Evolutionary conservation across 2,888 invertebrate species (phyloP).

Genomic region (Sphecodes monilicornis): DNA sequence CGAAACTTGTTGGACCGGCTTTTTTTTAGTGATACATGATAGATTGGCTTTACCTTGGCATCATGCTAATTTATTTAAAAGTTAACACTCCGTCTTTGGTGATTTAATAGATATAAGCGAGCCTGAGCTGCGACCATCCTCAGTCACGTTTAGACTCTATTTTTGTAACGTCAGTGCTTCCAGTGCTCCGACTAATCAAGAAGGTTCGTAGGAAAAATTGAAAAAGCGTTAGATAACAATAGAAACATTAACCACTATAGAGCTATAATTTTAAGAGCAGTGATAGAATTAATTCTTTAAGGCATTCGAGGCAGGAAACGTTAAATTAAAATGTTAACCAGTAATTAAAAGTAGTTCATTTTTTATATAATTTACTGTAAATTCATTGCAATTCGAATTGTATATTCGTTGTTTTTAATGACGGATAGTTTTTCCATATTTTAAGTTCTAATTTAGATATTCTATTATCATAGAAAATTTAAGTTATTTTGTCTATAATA

Average conservation of each 20-base stretch:
- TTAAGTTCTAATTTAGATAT: background rate
- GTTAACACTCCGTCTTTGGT: constrained; percentile 1
- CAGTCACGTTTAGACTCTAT: background rate
- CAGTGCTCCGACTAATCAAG: background rate
- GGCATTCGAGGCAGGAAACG: background rate
- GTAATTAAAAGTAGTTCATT: background rate
- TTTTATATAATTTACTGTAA: background rate
- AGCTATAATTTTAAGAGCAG: background rate
- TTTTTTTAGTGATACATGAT: background rate
- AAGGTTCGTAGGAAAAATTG: constrained; percentile 5
- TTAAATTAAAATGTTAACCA: background rate
- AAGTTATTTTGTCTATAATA: background rate
- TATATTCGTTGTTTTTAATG: no score
- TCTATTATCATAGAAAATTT: background rate
- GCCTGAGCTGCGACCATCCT: background rate
- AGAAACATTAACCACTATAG: background rate
- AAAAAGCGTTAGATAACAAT: background rate
- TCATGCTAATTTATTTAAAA: background rate
- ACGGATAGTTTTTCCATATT: background rate
- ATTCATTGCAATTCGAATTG: no score
- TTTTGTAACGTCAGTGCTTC: background rate
- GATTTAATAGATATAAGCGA: constrained; percentile 26
- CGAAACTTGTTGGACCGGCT: background rate
- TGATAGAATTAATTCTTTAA: background rate
- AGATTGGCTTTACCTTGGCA: background rate